Conservation (phyloP, 2,888 invertebrate species). For the Cryptops parisi region DNA sequence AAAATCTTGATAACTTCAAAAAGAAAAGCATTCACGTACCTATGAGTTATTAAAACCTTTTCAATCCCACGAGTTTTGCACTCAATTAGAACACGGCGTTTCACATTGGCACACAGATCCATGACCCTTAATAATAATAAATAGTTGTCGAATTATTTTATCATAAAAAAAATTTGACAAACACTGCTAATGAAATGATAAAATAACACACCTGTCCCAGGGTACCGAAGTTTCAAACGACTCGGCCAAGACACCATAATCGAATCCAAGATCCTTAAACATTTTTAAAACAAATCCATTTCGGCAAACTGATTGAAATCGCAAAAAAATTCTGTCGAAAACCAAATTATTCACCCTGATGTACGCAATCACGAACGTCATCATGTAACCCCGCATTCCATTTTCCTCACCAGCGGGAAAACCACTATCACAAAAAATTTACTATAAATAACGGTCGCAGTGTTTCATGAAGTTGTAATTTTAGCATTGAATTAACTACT, state of each 20-base stretch:
- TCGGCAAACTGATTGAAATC: no score
- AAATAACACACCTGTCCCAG: slow-evolving; percentile 73
- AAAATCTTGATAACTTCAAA: no score
- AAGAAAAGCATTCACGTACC: no score
- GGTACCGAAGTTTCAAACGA: slow-evolving; percentile 98
- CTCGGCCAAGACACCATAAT: slow-evolving; percentile 77
- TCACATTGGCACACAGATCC: slow-evolving; percentile 75
- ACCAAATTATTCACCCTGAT: no score
- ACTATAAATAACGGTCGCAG: no score
- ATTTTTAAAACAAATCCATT: neutral
- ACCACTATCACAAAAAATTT: slow-evolving; percentile 38
- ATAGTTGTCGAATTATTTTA: neutral
- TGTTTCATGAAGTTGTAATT: no score
- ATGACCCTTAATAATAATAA: slow-evolving; percentile 41
- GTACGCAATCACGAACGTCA: slow-evolving; percentile 97
- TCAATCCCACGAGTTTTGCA: slow-evolving; percentile 31
- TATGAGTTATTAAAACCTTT: slow-evolving; percentile 8
- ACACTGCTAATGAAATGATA: no score
- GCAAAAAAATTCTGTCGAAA: no score
- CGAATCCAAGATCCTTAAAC: slow-evolving; percentile 72
- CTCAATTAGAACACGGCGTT: slow-evolving; percentile 51
- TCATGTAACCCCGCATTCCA: slow-evolving; percentile 85
- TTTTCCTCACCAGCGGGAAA: slow-evolving; percentile 84
- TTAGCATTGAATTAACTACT: no score
- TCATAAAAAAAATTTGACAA: no score